A percentile compares a stretch with the other conserved stretches of the same genome.
phyloP scores from a whole-genome alignment of 2,888 invertebrate species.

The Amiota mariae region DNA sequence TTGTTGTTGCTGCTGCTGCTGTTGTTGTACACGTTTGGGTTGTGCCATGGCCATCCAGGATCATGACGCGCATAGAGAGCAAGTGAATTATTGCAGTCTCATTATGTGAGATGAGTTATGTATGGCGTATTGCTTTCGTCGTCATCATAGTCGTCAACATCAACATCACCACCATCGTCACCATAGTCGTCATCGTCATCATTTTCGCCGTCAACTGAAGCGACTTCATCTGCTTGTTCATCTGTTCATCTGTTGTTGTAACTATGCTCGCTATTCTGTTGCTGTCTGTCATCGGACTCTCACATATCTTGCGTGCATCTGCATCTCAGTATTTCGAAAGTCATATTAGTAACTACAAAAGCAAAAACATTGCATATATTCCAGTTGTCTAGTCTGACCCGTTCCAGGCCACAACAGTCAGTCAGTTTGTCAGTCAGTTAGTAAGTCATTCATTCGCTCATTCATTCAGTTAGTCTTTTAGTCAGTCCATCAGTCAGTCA shows the following conservation, averaged over 20 bases:
- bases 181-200: conserved; percentile 4
- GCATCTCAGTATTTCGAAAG: conserved; percentile 24
- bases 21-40: conserved; percentile 51
- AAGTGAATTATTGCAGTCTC: conserved; percentile 72
- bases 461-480: not conserved
- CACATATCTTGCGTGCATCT: conserved; percentile 8
- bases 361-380: too few species aligned
- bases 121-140: conserved; percentile 71
- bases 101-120: conserved; percentile 73
- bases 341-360: not conserved
- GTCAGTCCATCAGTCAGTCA: not conserved
- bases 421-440: not conserved
- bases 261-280: conserved; percentile 9
- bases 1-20: conserved; percentile 47
- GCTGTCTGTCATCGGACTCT: conserved; percentile 32
- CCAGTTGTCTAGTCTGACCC: conserved; percentile 2
- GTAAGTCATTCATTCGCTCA: not conserved
- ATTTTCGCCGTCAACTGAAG: conserved; percentile 43
- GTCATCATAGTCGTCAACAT: conserved; percentile 43
- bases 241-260: not conserved
- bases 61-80: conserved; percentile 58
- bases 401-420: not conserved
- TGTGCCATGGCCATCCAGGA: conserved; percentile 35
- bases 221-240: conserved; percentile 39
- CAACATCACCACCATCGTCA: conserved; percentile 12